Conservation (phyloP, 2,113 vertebrate genomes). For the Podarcis cretensis region DNA sequence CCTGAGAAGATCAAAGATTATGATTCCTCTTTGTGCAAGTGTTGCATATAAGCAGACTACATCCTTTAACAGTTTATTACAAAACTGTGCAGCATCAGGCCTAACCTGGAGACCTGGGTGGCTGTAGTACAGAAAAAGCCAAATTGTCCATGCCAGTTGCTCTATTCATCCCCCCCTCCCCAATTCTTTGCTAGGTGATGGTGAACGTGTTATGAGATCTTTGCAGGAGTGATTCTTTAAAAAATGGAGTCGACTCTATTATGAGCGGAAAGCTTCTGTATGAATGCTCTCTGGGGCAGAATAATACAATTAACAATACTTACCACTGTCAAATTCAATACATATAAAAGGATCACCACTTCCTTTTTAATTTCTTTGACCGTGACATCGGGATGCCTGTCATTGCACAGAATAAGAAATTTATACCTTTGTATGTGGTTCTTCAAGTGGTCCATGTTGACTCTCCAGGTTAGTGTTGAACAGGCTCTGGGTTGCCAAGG, state of each 20-base stretch:
- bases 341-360: neutral
- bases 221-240: neutral
- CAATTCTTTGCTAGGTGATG: neutral
- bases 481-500: slow-evolving; percentile 44
- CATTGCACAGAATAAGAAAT: slow-evolving; percentile 10
- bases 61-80: neutral
- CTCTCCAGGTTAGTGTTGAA: neutral
- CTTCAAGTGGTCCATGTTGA: slow-evolving; percentile 37
- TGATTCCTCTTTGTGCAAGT: neutral
- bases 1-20: neutral
- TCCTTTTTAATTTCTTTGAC: neutral
- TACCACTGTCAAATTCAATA: neutral
- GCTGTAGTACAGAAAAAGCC: neutral
- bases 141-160: neutral
- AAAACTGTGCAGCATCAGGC: neutral
- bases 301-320: neutral
- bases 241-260: slow-evolving; percentile 9
- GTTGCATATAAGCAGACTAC: neutral
- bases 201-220: neutral
- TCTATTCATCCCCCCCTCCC: neutral
- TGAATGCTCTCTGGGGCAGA: neutral
- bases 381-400: slow-evolving; percentile 1
- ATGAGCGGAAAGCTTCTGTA: slow-evolving; percentile 4
- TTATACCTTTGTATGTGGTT: slow-evolving; percentile 22
- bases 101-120: neutral